Base-by-base conservation (phyloP, 2,888 invertebrate genomes). In the Platynereis dumerilii region DNA sequence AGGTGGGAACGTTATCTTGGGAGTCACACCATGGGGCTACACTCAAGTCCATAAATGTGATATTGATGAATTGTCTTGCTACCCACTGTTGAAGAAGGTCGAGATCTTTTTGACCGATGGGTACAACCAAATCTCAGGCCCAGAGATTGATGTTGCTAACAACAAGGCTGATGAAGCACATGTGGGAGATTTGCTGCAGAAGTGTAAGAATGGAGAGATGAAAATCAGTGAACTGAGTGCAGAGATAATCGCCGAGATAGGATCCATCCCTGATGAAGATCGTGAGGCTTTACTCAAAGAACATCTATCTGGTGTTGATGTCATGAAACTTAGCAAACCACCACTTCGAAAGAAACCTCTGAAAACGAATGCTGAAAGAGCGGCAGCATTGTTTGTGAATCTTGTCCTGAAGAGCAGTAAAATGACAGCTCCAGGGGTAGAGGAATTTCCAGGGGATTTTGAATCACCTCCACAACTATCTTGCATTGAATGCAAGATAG, bases 381-480 rank as follows among this genome's bases (percentile, higher is more conserved):
- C 57, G 1, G 39, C 42, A 1, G 57, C 39, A 1, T 57, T 42
- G 5, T n/a, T 34, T 10, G 42, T 57, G 29, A 57, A 57, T 34
- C 22, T 22, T 1, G 22, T 57, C 17, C 3, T 22, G 20, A 39
- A 39, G 22, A 34, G 34, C 15, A 42, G 39, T 2, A 34, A 39
- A 17, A 29, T n/a, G 10, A 39, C 42, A 5, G 39, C 57, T 17
- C 66, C 67, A 29, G 67, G 70, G 2, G 62, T 72, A 3, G 57
- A 71, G 17, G 39, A 52, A 22, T 74, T 74, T 56, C 74, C 74
- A 0, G 73, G 74, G 1, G 73, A 74, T 64, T 71, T 71, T 39
- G 53, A 63, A 12, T 24, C 10, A 0, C 28, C 29, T 7, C 69
- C 62, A 10, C 58, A 65, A 17, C 20, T 62, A 17, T 48, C 60